Evolutionary conservation across 2,113 vertebrate species (phyloP).

Genomic region (Motacilla alba): DNA sequence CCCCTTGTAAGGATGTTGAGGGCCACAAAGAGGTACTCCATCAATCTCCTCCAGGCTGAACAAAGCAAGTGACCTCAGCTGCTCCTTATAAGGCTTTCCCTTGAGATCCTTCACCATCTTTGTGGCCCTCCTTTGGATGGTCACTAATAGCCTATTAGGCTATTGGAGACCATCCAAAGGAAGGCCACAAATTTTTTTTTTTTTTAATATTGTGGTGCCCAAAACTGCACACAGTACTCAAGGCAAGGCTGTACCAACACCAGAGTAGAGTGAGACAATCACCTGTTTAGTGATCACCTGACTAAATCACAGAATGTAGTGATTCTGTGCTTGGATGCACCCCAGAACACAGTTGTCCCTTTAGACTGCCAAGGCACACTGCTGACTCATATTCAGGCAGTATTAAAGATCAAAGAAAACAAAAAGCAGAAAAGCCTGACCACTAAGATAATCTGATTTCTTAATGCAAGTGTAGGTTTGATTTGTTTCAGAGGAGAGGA

Average conservation of each 20-base stretch:
- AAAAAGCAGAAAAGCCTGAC: neutral
- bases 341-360: neutral
- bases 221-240: neutral
- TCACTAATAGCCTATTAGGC: neutral
- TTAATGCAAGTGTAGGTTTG: neutral
- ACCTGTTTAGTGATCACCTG: neutral
- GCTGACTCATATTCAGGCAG: neutral
- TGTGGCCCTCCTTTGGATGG: neutral
- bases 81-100: neutral
- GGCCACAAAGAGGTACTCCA: neutral
- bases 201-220: too few species aligned
- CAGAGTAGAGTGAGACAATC: neutral
- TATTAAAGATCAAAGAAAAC: neutral
- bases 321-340: neutral
- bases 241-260: neutral
- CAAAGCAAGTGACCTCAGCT: neutral
- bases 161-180: too few species aligned
- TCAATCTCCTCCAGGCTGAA: neutral
- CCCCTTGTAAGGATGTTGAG: neutral
- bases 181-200: too few species aligned
- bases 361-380: neutral
- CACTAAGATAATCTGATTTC: neutral
- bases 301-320: neutral
- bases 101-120: rapidly evolving
- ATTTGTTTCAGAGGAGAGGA: neutral